Evolutionary conservation across 1,140 invertebrate genomes (phyloP), one percentile per base, ranked within the genome.

Genomic region (Aphaenogaster ashmeadi): DNA sequence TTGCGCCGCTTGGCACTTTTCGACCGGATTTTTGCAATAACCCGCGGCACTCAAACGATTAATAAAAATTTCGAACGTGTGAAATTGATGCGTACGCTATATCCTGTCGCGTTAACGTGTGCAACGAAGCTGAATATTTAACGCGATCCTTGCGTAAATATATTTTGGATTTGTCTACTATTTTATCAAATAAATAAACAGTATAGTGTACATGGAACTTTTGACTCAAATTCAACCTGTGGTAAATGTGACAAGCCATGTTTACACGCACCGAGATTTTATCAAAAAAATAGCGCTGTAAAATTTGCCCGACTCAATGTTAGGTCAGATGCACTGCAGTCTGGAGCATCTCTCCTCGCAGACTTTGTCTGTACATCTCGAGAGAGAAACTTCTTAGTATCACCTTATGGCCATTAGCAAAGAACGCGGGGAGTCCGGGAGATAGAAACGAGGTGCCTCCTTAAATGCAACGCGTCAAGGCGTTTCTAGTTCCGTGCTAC

Each of bases 391-490:
- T 84, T 84, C 54, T 75, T 62, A 60, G 54, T 75, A 84, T 84
- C 69, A 75, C 80, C 69, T 84, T 84, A 84, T 84, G 80, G 54
- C 69, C 80, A 84, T 84, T 84, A 84, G 69, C 69, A 44, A 75
- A 89, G 77, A 85, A 77, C 64, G 38, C 54, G 36, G 9, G 36
- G 27, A 36, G 33, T 38, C 64, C 7, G 72, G n/a, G n/a, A 47
- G 3, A 1, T 44, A 60, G 38, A 44, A 56, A 44, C 38, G 67
- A 60, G 81, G 21, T 62, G 18, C 33, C 71, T 77, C 21, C 75
- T 90, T 87, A 87, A 90, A 89, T 54, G 89, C 89, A 86, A 86
- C 62, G 62, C 78, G 75, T 79, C 54, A 54, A 81, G 38, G 66
- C 77, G 27, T 36, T 69, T 71, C 33, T 13, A 74, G 52, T 60